These are phyloP conservation scores for Pedetes capensis DNA, from an alignment of 2,113 vertebrate genomes.

Conservation along the genomic window DNA sequence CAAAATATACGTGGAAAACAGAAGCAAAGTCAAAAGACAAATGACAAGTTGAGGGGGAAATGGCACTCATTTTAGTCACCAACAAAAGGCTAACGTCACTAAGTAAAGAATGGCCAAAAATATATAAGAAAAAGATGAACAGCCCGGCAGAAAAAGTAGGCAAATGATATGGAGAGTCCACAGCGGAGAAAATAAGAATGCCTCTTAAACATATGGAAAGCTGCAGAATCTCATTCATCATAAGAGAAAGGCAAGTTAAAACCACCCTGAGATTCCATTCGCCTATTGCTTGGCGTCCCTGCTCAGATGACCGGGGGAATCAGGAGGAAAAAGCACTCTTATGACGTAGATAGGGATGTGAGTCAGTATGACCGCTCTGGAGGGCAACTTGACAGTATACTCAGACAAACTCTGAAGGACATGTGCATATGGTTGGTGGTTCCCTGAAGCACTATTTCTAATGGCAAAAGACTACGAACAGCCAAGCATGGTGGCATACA, in stretches of 20 bases:
- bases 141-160: background rate
- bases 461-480: background rate
- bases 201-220: background rate
- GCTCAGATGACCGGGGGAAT: background rate
- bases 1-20: background rate
- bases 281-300: background rate
- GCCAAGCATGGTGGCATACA: no score
- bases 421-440: background rate
- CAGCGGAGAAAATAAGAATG: background rate
- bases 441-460: background rate
- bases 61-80: background rate
- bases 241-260: background rate
- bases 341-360: background rate
- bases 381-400: background rate
- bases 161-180: background rate
- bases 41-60: background rate
- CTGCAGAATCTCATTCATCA: background rate
- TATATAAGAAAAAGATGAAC: background rate
- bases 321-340: background rate
- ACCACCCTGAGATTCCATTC: background rate
- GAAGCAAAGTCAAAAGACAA: background rate
- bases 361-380: background rate
- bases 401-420: background rate
- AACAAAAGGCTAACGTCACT: background rate
- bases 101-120: background rate